phyloP scores from a whole-genome alignment of 2,888 invertebrate genomes.

The Aromia moschata region DNA sequence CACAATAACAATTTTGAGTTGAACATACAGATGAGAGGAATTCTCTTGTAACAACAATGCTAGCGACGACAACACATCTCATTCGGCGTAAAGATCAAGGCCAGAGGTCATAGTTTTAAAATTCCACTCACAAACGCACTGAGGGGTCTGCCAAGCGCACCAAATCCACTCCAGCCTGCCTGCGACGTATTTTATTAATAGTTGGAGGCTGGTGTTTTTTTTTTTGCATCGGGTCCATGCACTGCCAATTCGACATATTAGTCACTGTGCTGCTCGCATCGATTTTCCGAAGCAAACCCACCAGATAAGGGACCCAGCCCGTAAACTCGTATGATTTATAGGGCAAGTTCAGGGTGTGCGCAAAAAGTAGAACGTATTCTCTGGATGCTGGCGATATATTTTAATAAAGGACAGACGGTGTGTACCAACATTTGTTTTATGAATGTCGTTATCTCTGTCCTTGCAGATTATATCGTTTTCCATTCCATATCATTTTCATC shows the following conservation, averaged over 20 bases:
- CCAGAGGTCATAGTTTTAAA: too few species aligned
- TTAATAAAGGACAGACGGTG: not conserved
- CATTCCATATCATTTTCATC: not conserved
- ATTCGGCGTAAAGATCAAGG: too few species aligned
- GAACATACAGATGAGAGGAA: too few species aligned
- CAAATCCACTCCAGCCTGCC: constrained; percentile 12
- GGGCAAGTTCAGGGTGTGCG: not conserved
- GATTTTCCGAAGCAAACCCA: constrained; percentile 33
- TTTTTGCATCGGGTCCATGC: constrained; percentile 2
- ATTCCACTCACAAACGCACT: too few species aligned
- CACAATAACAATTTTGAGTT: too few species aligned
- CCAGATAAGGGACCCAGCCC: constrained; percentile 28
- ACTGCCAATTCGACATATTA: constrained; percentile 8
- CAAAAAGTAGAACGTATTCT: not conserved
- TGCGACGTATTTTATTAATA: constrained; percentile 16
- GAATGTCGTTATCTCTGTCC: not conserved
- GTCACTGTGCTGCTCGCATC: constrained; percentile 18
- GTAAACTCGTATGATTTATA: constrained; percentile 31
- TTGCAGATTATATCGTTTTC: not conserved
- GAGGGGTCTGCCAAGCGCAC: not conserved
- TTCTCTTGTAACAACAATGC: too few species aligned
- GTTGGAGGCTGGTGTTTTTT: constrained; percentile 1
- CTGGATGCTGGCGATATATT: not conserved
- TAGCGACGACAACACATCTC: too few species aligned
- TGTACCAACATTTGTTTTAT: not conserved